phyloP scores from a whole-genome alignment of 2,888 invertebrate genomes.

The Pterobdella sp. region DNA sequence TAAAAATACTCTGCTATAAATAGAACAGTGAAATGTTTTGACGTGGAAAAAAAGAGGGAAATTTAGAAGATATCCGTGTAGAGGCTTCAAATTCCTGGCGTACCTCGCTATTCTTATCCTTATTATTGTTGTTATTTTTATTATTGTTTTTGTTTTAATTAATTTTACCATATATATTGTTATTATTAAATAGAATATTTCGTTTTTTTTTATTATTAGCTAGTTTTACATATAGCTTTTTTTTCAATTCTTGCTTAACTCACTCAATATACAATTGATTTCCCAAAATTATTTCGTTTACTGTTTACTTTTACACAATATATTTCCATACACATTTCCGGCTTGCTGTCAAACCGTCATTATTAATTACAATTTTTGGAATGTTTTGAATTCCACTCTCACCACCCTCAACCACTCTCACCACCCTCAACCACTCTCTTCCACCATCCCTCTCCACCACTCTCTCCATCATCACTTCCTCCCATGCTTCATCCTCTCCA shows the following conservation, averaged over 20 bases:
- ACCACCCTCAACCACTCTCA: neutral
- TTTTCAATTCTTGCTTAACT: neutral
- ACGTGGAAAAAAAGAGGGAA: no score
- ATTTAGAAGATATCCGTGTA: neutral
- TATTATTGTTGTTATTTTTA: neutral
- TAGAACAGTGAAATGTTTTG: no score
- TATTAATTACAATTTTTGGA: neutral
- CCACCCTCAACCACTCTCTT: neutral
- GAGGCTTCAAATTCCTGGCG: neutral
- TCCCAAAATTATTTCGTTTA: no score
- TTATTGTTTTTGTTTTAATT: neutral
- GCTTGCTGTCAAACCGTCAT: no score
- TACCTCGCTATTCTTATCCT: neutral
- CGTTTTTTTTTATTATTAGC: neutral
- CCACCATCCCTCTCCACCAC: slow-evolving; percentile 7
- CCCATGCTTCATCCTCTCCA: neutral
- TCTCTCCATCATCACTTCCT: slow-evolving; percentile 14
- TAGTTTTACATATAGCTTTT: neutral
- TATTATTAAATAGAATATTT: neutral
- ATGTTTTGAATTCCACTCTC: neutral
- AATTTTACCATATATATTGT: neutral
- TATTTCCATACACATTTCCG: no score
- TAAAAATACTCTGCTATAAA: no score
- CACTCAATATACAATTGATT: neutral
- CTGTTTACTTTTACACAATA: no score